phyloP scores from a whole-genome alignment of 2,797 vertebrate species.

The Girardinus metallicus region DNA sequence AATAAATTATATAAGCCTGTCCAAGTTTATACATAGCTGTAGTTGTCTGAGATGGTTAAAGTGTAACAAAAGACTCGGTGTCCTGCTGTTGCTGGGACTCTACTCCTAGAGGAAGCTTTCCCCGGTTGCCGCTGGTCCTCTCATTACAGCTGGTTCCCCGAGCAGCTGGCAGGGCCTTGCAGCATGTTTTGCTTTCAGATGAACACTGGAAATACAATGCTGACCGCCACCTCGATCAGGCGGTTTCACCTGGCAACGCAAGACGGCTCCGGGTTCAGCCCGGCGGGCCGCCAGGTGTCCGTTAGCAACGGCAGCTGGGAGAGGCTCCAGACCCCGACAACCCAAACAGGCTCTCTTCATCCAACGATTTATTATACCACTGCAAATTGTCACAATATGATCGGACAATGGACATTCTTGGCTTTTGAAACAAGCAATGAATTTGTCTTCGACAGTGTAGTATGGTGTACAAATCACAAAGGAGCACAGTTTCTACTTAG shows the following conservation, averaged over 20 bases:
- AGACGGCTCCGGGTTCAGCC: conserved; percentile 1
- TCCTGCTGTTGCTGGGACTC: conserved; percentile 10
- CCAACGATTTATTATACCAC: background rate
- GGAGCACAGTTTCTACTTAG: too few species aligned
- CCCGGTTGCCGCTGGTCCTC: conserved; percentile 37
- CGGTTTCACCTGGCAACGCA: background rate
- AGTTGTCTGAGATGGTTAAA: background rate
- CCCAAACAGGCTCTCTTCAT: background rate
- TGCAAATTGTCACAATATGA: background rate
- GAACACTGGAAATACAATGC: conserved; percentile 30
- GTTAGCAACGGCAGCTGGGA: background rate
- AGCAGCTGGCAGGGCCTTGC: conserved; percentile 35
- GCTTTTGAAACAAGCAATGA: background rate
- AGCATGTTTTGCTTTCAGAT: conserved; percentile 24
- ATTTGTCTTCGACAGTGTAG: background rate
- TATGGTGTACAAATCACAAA: background rate
- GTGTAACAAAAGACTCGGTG: conserved; percentile 34
- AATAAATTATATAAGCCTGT: background rate
- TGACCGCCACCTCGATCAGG: conserved; percentile 14
- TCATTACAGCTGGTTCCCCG: conserved; percentile 22
- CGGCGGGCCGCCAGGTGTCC: too few species aligned
- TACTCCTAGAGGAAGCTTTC: conserved; percentile 36
- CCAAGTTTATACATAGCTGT: background rate
- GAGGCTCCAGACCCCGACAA: background rate
- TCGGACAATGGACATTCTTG: background rate